Conservation (phyloP, 2,888 invertebrate species). For the Cephus runcator region DNA sequence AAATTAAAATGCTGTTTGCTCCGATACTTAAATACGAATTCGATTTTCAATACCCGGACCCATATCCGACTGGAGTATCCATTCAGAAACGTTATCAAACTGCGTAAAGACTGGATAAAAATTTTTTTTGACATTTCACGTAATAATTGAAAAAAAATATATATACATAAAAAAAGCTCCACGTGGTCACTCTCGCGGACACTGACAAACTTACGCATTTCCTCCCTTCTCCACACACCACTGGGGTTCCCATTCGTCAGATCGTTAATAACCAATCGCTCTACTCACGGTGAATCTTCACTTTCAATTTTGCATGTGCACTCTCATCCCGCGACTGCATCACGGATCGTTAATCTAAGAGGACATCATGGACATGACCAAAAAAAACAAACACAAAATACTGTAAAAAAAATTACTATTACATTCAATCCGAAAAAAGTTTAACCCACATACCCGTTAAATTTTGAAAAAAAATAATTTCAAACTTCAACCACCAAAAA, state of each 20-base stretch:
- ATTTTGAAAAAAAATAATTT: background rate
- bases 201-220: background rate
- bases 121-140: background rate
- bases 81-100: background rate
- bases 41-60: background rate
- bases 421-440: too few relatives aligned
- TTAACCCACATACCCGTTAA: accelerated
- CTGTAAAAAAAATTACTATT: background rate
- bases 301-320: background rate
- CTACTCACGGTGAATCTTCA: background rate
- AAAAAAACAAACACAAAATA: background rate
- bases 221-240: background rate
- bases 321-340: background rate
- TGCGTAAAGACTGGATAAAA: background rate
- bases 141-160: background rate
- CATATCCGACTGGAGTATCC: background rate
- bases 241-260: background rate
- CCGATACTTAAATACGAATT: slow-evolving; percentile 42
- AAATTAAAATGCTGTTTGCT: slow-evolving; percentile 59
- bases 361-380: background rate
- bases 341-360: background rate
- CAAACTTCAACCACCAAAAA: background rate
- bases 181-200: background rate
- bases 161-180: background rate
- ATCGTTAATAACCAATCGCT: background rate